Conservation (phyloP, 92 coral and sea anemone genomes). For the Porites cylindrica region DNA sequence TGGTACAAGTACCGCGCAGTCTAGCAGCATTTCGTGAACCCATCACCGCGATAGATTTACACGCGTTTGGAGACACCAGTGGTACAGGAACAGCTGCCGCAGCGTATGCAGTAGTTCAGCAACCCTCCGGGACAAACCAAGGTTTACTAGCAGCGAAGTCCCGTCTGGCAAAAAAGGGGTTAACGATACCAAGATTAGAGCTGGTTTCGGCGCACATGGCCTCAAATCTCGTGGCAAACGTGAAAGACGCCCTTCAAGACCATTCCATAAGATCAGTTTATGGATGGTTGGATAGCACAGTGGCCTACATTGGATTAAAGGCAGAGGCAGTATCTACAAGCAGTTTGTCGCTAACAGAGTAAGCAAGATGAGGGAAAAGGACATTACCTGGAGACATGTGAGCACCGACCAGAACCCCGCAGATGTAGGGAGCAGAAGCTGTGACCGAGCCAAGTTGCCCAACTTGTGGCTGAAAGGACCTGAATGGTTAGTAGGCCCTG, state of each 20-base stretch:
- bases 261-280: constrained; percentile 29
- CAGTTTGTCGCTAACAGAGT: constrained; percentile 63
- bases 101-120: constrained; percentile 61
- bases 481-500: neutral
- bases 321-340: constrained; percentile 54
- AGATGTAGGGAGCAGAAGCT: constrained; percentile 30
- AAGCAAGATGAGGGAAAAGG: constrained; percentile 48
- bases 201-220: constrained; percentile 63
- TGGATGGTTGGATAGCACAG: constrained; percentile 68
- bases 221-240: constrained; percentile 49
- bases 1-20: too few species aligned
- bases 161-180: constrained; percentile 52
- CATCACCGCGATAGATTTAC: constrained; percentile 42
- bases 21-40: neutral
- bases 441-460: neutral
- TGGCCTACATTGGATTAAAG: constrained; percentile 62
- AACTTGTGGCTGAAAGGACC: constrained; percentile 49
- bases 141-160: constrained; percentile 53
- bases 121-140: constrained; percentile 45
- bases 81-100: constrained; percentile 57
- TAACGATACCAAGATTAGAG: constrained; percentile 52
- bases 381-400: constrained; percentile 47
- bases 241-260: constrained; percentile 33
- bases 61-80: constrained; percentile 59
- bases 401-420: constrained; percentile 58